Conservation (phyloP, 2,888 invertebrate genomes). For the Rapana venosa region DNA sequence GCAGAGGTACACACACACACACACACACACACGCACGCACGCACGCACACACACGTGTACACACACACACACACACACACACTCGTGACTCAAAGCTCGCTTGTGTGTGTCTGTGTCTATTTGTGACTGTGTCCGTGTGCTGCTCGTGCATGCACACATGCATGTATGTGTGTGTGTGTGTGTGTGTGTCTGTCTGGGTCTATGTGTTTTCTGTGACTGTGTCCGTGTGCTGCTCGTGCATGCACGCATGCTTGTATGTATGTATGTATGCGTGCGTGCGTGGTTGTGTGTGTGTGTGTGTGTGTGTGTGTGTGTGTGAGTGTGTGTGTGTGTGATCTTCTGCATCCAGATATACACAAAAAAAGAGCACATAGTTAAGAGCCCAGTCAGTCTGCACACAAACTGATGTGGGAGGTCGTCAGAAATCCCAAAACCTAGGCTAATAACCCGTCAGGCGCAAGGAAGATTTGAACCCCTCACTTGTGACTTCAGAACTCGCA, state of each 20-base stretch:
- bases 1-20: no score
- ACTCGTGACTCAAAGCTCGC: no score
- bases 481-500: no score
- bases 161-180: neutral
- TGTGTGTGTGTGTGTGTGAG: no score
- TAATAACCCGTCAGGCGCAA: neutral
- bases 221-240: no score
- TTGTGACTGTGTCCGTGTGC: no score
- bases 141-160: neutral
- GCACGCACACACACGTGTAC: no score
- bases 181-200: neutral
- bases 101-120: no score
- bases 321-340: neutral
- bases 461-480: no score
- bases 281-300: neutral
- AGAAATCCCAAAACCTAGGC: neutral
- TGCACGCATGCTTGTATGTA: neutral
- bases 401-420: neutral
- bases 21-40: no score
- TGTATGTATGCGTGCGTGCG: slow-evolving; percentile 1
- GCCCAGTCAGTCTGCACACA: neutral
- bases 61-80: no score
- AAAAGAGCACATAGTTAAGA: neutral
- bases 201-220: no score
- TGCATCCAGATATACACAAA: neutral